Evolutionary conservation across 2,888 invertebrate genomes (phyloP), one percentile per base, ranked within the genome.

Genomic region (Pollenia angustigena): DNA sequence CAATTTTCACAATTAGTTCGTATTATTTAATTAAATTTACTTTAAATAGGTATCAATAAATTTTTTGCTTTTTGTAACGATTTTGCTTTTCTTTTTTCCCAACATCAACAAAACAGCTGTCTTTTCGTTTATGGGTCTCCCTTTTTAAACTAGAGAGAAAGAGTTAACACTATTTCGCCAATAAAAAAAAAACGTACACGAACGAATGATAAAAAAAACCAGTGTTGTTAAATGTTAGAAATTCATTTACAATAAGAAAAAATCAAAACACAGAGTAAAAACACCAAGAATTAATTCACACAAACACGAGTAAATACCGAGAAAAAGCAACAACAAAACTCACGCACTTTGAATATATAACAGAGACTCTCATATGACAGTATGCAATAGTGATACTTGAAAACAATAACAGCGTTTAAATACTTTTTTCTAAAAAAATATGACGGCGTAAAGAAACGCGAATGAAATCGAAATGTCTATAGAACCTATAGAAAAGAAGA

Each of bases 401-500:
- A 74, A 71, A 72, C 64, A 85, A 81, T 79, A 79, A 62, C 68
- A 76, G n/a, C 40, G 16, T 79, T 76, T 81, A 75, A 71, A 68
- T 60, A 48, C 4, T 71, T 56, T 75, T 48, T 62, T 75, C 42
- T 52, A 72, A 44, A 79, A 72, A 50, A 48, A 62, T 62, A 74
- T 82, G 74, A 82, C 79, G 78, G 83, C 86, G 83, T 86, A 83
- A 74, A 79, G 80, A 84, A 84, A 87, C 84, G 87, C 87, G 84
- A 87, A 76, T 79, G 78, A 87, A 81, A 78, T 78, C 84, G 84
- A 87, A 86, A 87, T 84, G 76, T 87, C 81, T 81, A 81, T 84
- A 81, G 84, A 84, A 84, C 68, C 74, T 18, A 71, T 16, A 74
- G 46, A 89, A 72, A 91, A 89, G 89, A 91, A 91, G 88, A 84